Percentiles rank a stretch among this genome's conserved stretches.
phyloP scores from a whole-genome alignment of 2,797 vertebrate species.

The Bovichtus variegatus region DNA sequence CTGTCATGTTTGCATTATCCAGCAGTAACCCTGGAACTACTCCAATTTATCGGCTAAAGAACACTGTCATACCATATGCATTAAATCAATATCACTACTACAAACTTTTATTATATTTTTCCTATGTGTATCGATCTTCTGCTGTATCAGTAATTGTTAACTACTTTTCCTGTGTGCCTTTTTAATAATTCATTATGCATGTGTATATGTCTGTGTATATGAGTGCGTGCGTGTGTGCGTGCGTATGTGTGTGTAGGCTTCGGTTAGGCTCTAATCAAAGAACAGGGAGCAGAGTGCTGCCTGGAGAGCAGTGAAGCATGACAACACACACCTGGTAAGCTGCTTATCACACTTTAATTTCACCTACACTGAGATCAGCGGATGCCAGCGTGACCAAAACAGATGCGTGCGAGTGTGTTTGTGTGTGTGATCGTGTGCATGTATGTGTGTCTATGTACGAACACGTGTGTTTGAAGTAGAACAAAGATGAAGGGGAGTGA shows the following conservation, averaged over 20 bases:
- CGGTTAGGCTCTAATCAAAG: constrained; percentile 74
- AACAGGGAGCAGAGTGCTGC: constrained; percentile 71
- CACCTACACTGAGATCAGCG: constrained; percentile 74
- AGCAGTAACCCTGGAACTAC: constrained; percentile 35
- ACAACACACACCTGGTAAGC: constrained; percentile 85
- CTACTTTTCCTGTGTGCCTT: constrained; percentile 56
- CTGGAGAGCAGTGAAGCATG: constrained; percentile 78
- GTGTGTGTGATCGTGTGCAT: constrained; percentile 27
- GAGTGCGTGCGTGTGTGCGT: constrained; percentile 8
- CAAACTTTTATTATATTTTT: constrained; percentile 64
- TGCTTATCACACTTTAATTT: constrained; percentile 86
- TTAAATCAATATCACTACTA: constrained; percentile 61
- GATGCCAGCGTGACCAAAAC: constrained; percentile 70
- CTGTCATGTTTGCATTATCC: constrained; percentile 46
- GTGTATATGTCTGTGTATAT: constrained; percentile 4
- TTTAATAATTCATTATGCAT: constrained; percentile 74
- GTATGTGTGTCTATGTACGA: constrained; percentile 16
- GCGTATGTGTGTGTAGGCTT: constrained; percentile 3
- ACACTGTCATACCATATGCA: constrained; percentile 13
- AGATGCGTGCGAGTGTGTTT: constrained; percentile 47
- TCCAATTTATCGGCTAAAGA: constrained; percentile 38
- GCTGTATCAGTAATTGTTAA: constrained; percentile 62
- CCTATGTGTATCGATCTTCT: constrained; percentile 53
- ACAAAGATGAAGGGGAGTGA: constrained; percentile 72
- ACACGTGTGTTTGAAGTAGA: constrained; percentile 66